A percentile compares a stretch with the other conserved stretches of the same genome.
phyloP scores from a whole-genome alignment of 2,113 vertebrate species.

The Microtus oregoni region DNA sequence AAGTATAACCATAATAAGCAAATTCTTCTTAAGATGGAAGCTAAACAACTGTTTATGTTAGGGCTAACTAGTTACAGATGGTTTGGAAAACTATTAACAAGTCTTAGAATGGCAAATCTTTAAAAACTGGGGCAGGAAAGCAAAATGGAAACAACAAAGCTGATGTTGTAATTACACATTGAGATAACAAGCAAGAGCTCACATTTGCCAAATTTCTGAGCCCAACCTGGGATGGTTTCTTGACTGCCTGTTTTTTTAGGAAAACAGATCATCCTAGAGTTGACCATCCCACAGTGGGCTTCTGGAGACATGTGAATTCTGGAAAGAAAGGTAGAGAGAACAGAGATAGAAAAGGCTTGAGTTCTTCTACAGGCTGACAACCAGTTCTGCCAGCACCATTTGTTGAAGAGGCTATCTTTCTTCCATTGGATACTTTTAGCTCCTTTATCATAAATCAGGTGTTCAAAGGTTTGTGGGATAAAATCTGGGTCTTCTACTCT shows the following conservation, averaged over 20 bases:
- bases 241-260: rapidly evolving
- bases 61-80: not conserved
- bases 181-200: not conserved
- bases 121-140: not conserved
- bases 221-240: not conserved
- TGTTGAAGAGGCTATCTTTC: too few relatives aligned
- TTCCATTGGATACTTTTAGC: too few relatives aligned
- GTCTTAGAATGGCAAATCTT: not conserved
- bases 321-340: not conserved
- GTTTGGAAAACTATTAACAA: not conserved
- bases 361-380: too few relatives aligned
- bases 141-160: not conserved
- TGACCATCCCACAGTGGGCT: rapidly evolving
- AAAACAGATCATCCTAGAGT: not conserved
- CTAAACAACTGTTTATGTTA: not conserved
- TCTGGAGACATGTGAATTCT: not conserved
- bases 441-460: too few relatives aligned
- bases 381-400: too few relatives aligned
- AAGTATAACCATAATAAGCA: not conserved
- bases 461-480: too few relatives aligned
- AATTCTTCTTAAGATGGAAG: not conserved
- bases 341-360: not conserved
- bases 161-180: not conserved
- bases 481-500: too few relatives aligned
- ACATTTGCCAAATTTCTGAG: not conserved